Percentiles rank a stretch among this genome's conserved stretches.
These are phyloP conservation scores for Catharus fuscescens DNA, from an alignment of 2,113 vertebrate genomes.

Conservation along the genomic window DNA sequence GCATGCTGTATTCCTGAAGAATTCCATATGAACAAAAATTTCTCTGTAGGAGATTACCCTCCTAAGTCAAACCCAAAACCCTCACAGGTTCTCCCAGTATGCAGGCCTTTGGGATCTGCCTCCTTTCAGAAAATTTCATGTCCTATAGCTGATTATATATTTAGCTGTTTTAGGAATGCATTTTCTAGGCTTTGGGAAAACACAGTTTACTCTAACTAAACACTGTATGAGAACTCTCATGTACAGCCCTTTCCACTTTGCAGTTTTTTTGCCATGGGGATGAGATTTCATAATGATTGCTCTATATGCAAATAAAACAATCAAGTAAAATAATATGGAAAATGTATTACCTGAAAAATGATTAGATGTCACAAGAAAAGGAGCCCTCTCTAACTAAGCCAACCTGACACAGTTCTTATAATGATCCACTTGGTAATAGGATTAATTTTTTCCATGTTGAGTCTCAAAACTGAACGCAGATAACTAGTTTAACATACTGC, in stretches of 20 bases:
- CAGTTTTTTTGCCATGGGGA: neutral
- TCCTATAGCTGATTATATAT: neutral
- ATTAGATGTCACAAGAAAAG: neutral
- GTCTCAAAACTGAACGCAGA: neutral
- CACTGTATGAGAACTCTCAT: neutral
- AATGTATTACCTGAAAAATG: neutral
- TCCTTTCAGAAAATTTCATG: slow-evolving; percentile 7
- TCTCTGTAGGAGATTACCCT: neutral
- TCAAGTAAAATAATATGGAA: neutral
- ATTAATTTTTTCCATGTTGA: neutral
- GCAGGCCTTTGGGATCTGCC: neutral
- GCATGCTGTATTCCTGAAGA: neutral
- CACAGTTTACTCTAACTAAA: neutral
- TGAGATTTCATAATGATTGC: neutral
- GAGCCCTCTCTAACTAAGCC: neutral
- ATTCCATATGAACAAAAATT: neutral
- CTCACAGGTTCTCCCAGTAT: neutral
- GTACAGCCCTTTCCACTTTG: neutral
- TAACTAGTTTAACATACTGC: neutral
- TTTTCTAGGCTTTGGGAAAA: slow-evolving; percentile 16
- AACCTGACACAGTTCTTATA: neutral
- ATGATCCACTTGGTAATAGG: neutral
- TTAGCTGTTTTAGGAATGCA: neutral
- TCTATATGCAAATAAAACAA: neutral
- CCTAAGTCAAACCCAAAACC: neutral